Conservation (phyloP, 2,888 invertebrate genomes). For the Clepsis dumicolana region DNA sequence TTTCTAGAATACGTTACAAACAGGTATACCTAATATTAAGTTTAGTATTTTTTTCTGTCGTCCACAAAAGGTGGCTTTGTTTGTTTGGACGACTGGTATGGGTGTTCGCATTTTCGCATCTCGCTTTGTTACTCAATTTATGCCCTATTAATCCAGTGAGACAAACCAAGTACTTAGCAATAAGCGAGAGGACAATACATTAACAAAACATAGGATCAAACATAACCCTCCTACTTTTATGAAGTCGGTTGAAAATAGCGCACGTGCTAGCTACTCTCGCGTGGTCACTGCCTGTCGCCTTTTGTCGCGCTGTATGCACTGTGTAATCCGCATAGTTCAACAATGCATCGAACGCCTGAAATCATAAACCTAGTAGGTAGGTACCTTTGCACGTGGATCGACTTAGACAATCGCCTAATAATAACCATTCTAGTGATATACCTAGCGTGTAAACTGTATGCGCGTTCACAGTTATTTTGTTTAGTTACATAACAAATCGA, state of each 20-base stretch:
- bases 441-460: conserved; percentile 20
- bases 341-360: conserved; percentile 36
- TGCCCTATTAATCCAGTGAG: too few species aligned
- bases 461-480: background rate
- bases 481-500: background rate
- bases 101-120: too few species aligned
- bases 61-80: too few species aligned
- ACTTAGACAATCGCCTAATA: conserved; percentile 56
- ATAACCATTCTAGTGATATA: conserved; percentile 45
- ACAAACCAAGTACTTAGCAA: too few species aligned
- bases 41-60: too few species aligned
- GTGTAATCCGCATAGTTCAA: conserved; percentile 15
- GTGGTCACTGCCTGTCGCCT: conserved; percentile 1
- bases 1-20: too few species aligned
- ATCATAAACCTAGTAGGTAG: conserved; percentile 37
- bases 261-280: background rate
- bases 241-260: background rate
- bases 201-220: background rate
- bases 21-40: too few species aligned
- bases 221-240: too few species aligned
- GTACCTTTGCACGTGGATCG: conserved; percentile 58
- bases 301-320: conserved; percentile 22
- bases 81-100: too few species aligned
- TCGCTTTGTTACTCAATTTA: too few species aligned
- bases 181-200: too few species aligned